These are phyloP conservation scores for Mormyrus lacerda DNA, from an alignment of 2,113 vertebrate species.

Conservation along the genomic window DNA sequence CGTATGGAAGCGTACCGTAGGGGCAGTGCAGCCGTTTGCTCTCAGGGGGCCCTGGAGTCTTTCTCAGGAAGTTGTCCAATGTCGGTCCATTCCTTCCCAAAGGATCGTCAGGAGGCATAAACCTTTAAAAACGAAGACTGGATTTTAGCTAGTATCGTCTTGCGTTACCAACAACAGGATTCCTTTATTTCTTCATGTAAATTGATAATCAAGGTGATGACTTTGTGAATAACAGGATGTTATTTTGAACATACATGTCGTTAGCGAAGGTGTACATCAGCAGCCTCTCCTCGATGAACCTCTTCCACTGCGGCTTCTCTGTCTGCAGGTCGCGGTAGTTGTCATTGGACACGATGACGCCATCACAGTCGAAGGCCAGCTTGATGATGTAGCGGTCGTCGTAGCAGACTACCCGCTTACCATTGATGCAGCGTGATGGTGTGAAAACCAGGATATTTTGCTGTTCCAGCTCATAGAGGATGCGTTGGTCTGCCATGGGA, in stretches of 20 bases:
- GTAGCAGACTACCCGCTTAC: constrained; percentile 79
- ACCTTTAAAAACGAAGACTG: constrained; percentile 52
- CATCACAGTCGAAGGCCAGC: constrained; percentile 70
- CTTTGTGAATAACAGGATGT: not conserved
- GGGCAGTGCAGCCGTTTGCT: constrained; percentile 73
- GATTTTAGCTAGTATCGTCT: not conserved
- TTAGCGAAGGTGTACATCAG: constrained; percentile 90
- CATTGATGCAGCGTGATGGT: constrained; percentile 75
- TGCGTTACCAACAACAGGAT: not conserved
- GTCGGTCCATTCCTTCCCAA: constrained; percentile 77
- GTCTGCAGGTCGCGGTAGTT: constrained; percentile 82
- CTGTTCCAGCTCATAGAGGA: constrained; percentile 72
- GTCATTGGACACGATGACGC: constrained; percentile 86
- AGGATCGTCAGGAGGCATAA: constrained; percentile 91
- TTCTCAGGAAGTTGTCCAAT: constrained; percentile 74
- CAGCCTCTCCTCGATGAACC: constrained; percentile 81
- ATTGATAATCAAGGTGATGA: not conserved
- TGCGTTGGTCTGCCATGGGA: constrained; percentile 67
- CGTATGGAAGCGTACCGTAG: constrained; percentile 62
- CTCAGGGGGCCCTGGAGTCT: constrained; percentile 59
- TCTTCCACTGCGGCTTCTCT: constrained; percentile 82
- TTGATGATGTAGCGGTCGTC: constrained; percentile 85
- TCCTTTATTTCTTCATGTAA: not conserved
- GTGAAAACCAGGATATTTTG: constrained; percentile 78
- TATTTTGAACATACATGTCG: constrained; percentile 63